Percentiles rank a stretch among this genome's conserved stretches.
Evolutionary conservation across 2,113 vertebrate species (phyloP).

Genomic region (Probosciger aterrimus): DNA sequence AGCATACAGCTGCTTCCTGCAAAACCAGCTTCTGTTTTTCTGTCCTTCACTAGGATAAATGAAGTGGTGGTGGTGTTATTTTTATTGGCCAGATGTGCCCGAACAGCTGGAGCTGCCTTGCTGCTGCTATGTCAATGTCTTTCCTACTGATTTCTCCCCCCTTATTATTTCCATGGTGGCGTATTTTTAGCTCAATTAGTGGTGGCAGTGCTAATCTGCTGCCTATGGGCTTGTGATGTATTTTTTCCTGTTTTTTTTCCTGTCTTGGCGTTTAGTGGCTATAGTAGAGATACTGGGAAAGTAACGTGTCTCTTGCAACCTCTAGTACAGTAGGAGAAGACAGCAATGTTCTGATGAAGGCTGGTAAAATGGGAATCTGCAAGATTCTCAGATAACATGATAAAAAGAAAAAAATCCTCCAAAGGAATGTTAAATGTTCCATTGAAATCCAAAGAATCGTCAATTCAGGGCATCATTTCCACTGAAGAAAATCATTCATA

Average conservation of each 20-base stretch:
- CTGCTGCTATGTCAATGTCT: not conserved
- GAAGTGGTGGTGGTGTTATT: not conserved
- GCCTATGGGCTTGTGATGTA: not conserved
- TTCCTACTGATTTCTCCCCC: not conserved
- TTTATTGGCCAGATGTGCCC: not conserved
- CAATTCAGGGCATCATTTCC: not conserved
- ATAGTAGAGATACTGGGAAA: not conserved
- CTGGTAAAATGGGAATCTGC: not conserved
- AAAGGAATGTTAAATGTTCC: not conserved
- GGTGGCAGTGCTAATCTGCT: not conserved
- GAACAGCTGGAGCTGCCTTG: not conserved
- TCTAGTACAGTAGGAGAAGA: too few relatives aligned
- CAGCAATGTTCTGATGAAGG: not conserved
- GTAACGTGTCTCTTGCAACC: not conserved
- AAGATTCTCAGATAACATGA: not conserved
- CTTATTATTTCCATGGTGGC: not conserved
- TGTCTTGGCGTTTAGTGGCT: not conserved
- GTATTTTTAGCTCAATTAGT: not conserved
- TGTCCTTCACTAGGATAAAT: not conserved
- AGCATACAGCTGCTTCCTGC: not conserved
- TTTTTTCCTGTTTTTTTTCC: rapidly evolving
- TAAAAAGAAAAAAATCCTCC: not conserved
- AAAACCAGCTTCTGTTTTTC: not conserved
- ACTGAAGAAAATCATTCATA: not conserved
- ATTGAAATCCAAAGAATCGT: not conserved